Evolutionary conservation across 2,888 invertebrate species (phyloP), one percentile per base, ranked within the genome.

Genomic region (Brachypalpus laphriformis): DNA sequence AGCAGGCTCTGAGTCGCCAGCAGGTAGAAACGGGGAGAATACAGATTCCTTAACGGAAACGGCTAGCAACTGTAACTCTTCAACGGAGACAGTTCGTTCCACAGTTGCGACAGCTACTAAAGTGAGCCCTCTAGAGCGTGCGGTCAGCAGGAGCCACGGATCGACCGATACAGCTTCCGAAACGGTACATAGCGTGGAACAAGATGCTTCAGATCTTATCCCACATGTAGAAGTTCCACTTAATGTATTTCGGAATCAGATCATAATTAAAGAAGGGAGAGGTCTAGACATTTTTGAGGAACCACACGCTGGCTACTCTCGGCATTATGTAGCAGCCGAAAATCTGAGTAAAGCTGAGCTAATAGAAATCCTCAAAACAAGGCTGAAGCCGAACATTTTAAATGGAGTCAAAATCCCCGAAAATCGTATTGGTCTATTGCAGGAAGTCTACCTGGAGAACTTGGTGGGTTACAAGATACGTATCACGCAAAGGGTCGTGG

Each of bases 151-250:
- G n/a, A n/a, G n/a, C n/a, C n/a, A n/a, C 9, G 28, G 31, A 3
- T 31, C 54, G 3, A 54, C 65, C 1, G 8, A 28, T 18, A 49
- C 66, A 8, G 34, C 22, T n/a, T 47, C 20, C 14, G 76, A 47
- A 5, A 86, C 85, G 1, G 25, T 61, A 2, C 86, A 87, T 42
- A 83, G 86, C 18, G 87, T 78, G 3, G 80, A 82, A 11, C 74
- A 88, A 28, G 82, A 85, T 25, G 61, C 37, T 11, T 61, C 83
- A 3, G 87, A 87, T n/a, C 81, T 87, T 2, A 82, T 87, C 16
- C 86, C 87, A 7, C 87, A 83, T 20, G 49, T 77, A 7, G 83
- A 87, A 47, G 82, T 51, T 0, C 83, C 86, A 1, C 47, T 87
- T 3, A 87, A 82, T 22, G 75, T 78, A 0, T 77, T 42, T 31